Evolutionary conservation across 2,888 invertebrate species (phyloP).

Genomic region (Thumatha senex): DNA sequence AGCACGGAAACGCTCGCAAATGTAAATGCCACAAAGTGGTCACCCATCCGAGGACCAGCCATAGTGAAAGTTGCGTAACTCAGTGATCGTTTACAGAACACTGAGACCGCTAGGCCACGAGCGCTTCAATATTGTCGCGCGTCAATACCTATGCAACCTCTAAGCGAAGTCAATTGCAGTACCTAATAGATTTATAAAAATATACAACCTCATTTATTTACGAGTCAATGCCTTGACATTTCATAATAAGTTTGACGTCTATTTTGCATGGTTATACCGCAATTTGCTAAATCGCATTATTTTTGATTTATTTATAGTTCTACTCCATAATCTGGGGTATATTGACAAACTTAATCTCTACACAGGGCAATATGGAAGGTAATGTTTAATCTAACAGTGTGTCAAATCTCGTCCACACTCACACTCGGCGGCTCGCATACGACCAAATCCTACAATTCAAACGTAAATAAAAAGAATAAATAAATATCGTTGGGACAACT

Average conservation of each 20-base stretch:
- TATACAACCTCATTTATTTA: background rate
- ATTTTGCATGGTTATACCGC: constrained; percentile 44
- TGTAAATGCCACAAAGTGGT: no score
- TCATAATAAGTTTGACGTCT: background rate
- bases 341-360: background rate
- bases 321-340: background rate
- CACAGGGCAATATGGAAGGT: background rate
- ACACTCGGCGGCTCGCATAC: no score
- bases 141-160: background rate
- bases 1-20: no score
- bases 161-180: background rate
- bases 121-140: no score
- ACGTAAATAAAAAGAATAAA: no score
- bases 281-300: constrained; percentile 44
- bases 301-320: constrained; percentile 33
- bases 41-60: no score
- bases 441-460: no score
- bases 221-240: background rate
- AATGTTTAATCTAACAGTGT: background rate
- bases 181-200: background rate
- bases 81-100: no score
- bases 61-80: no score
- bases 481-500: no score
- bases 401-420: no score
- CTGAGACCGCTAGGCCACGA: no score